These are phyloP conservation scores for Pristionchus pacificus DNA, from an alignment of 1,140 invertebrate genomes.

Conservation along the genomic window DNA sequence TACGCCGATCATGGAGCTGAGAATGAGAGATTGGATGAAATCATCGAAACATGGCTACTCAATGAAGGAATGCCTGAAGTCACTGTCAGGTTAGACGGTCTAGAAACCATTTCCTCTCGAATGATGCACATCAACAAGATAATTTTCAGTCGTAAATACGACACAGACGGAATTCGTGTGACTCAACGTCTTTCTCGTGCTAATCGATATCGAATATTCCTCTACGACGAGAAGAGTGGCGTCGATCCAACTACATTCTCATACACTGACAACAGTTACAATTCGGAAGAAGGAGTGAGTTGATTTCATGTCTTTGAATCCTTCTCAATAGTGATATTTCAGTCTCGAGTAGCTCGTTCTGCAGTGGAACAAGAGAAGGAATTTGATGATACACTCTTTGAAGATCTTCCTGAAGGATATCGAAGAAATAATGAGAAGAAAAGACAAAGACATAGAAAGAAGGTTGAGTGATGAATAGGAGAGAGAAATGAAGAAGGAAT, in stretches of 20 bases:
- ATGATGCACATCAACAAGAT: not conserved
- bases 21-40: slow-evolving; percentile 38
- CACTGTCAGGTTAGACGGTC: slow-evolving; percentile 24
- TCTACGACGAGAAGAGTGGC: not conserved
- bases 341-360: not conserved
- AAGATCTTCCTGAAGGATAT: slow-evolving; percentile 9
- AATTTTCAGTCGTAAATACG: slow-evolving; percentile 49
- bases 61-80: slow-evolving; percentile 53
- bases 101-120: too few relatives aligned
- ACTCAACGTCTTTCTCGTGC: slow-evolving; percentile 39
- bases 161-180: slow-evolving; percentile 50
- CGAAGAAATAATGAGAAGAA: slow-evolving; percentile 7
- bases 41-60: slow-evolving; percentile 51
- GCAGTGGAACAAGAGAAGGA: not conserved
- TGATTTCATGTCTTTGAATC: not conserved
- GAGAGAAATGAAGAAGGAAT: slow-evolving; percentile 5
- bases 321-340: not conserved
- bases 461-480: too few relatives aligned
- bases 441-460: slow-evolving; percentile 5
- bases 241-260: not conserved
- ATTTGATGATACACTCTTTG: slow-evolving; percentile 25
- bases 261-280: not conserved
- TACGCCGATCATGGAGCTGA: slow-evolving; percentile 52
- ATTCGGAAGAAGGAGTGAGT: not conserved
- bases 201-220: slow-evolving; percentile 25